Percentiles rank a stretch among this genome's conserved stretches.
These are phyloP conservation scores for Lamproptera curius DNA, from an alignment of 2,888 invertebrate species.

Conservation along the genomic window DNA sequence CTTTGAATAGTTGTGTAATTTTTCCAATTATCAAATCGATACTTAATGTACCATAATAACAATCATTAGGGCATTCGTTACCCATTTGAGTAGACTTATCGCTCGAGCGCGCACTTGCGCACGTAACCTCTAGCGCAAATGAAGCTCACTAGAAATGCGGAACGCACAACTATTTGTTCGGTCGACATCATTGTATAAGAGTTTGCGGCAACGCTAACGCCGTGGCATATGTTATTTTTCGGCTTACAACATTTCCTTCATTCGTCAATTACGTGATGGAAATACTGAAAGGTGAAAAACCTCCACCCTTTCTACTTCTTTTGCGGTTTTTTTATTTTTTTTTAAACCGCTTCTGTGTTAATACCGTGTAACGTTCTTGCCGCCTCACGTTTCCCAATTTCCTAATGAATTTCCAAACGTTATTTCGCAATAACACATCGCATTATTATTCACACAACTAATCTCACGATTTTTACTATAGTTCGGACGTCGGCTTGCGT, in stretches of 20 bases:
- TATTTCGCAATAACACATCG: constrained; percentile 37
- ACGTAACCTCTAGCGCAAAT: constrained; percentile 68
- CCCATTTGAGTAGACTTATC: constrained; percentile 39
- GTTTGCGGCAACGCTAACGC: constrained; percentile 66
- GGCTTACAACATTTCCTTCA: constrained; percentile 71
- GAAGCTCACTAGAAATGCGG: constrained; percentile 75
- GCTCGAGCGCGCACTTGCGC: constrained; percentile 42
- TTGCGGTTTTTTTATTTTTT: too few species aligned
- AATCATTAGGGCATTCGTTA: constrained; percentile 24
- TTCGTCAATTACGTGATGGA: constrained; percentile 68
- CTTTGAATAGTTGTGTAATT: too few species aligned
- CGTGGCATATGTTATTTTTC: constrained; percentile 72
- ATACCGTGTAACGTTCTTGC: too few species aligned
- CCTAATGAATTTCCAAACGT: constrained; percentile 22
- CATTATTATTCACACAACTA: constrained; percentile 36
- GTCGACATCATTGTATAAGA: constrained; percentile 76
- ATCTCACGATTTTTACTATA: constrained; percentile 36
- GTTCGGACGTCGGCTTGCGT: constrained; percentile 35
- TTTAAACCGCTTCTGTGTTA: too few species aligned
- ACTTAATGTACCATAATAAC: constrained; percentile 3
- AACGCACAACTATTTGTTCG: constrained; percentile 75
- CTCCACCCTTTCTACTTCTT: too few species aligned
- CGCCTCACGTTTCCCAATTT: constrained; percentile 17
- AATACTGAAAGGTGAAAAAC: constrained; percentile 46
- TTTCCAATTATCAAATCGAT: too few species aligned